Conservation (phyloP, 1,140 invertebrate species). For the Lasaia peninsularis region DNA sequence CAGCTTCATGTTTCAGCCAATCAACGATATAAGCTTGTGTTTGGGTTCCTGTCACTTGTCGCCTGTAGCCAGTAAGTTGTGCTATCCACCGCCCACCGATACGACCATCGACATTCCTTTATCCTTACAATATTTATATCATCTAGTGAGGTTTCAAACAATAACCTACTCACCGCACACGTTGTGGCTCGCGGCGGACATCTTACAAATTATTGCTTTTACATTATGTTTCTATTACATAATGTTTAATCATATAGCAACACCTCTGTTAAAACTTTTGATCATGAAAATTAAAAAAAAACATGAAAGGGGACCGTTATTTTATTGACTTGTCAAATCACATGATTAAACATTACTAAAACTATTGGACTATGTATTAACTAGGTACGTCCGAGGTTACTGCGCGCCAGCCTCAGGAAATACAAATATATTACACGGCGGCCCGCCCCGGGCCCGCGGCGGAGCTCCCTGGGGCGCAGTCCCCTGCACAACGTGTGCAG, state of each 20-base stretch:
- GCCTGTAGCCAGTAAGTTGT: slow-evolving; percentile 67
- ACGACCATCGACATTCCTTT: slow-evolving; percentile 46
- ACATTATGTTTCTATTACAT: not conserved
- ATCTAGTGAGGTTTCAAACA: slow-evolving; percentile 74
- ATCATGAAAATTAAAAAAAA: too few species aligned
- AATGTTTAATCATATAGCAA: not conserved
- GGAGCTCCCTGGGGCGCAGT: not conserved
- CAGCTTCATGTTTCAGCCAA: slow-evolving; percentile 4
- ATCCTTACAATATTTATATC: slow-evolving; percentile 62
- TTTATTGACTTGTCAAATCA: too few species aligned
- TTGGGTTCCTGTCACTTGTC: slow-evolving; percentile 18
- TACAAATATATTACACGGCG: not conserved
- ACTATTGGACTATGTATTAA: not conserved
- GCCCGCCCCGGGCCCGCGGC: not conserved
- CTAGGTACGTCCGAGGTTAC: not conserved
- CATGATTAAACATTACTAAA: not conserved
- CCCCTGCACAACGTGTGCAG: slow-evolving; percentile 45
- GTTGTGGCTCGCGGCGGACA: slow-evolving; percentile 18
- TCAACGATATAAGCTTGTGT: slow-evolving; percentile 14
- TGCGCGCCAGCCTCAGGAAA: not conserved
- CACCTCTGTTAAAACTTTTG: not conserved
- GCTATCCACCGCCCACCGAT: slow-evolving; percentile 56
- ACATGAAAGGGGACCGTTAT: too few species aligned
- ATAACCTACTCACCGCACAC: slow-evolving; percentile 64
- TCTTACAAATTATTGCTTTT: slow-evolving; percentile 1